Conservation (phyloP, 2,797 vertebrate genomes). For the Epinephelus coioides region DNA sequence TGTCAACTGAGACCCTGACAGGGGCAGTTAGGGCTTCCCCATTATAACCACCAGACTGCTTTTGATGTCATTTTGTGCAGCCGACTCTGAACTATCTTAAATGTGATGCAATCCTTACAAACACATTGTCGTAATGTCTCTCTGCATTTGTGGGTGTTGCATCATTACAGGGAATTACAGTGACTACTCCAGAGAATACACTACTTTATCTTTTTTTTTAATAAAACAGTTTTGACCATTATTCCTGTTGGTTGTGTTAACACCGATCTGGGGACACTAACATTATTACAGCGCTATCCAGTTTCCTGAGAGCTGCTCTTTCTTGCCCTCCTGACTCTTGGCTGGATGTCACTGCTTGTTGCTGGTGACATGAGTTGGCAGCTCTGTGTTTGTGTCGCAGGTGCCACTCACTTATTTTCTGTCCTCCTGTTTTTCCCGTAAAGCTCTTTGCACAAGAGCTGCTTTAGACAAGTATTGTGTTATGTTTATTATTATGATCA, state of each 20-base stretch:
- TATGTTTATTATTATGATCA: background rate
- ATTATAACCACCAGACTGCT: constrained; percentile 1
- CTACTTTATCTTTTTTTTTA: background rate
- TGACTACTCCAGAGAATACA: constrained; percentile 6
- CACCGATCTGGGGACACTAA: background rate
- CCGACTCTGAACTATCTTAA: constrained; percentile 7
- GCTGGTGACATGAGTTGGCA: background rate
- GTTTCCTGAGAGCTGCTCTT: background rate
- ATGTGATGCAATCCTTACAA: constrained; percentile 44
- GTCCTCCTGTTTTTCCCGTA: background rate
- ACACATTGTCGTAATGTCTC: constrained; percentile 3
- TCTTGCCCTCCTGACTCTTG: background rate
- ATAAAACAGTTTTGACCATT: background rate
- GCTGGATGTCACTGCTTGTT: background rate
- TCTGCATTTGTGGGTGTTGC: constrained; percentile 14
- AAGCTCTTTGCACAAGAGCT: background rate
- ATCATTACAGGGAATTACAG: constrained; percentile 42
- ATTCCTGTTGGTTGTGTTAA: background rate
- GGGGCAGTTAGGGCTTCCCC: background rate
- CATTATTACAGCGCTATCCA: no score
- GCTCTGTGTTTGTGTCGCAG: background rate
- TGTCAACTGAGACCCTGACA: constrained; percentile 25
- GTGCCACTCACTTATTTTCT: background rate
- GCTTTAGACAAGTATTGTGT: background rate
- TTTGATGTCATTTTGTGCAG: constrained; percentile 29